A percentile compares a stretch with the other conserved stretches of the same genome.
phyloP scores from a whole-genome alignment of 2,113 vertebrate genomes.

The Pimephales promelas region DNA sequence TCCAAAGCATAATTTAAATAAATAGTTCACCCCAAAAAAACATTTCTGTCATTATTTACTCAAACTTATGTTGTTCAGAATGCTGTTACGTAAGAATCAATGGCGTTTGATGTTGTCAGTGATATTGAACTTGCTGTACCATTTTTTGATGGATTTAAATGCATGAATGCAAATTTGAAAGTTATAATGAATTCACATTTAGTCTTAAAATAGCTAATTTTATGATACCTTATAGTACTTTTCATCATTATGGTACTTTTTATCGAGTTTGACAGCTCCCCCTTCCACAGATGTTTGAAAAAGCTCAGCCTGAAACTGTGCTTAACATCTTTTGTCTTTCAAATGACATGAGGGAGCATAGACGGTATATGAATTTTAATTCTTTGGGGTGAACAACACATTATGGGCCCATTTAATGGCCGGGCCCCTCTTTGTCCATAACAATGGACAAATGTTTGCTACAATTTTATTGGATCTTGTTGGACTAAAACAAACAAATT shows the following conservation, averaged over 20 bases:
- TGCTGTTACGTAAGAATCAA: neutral
- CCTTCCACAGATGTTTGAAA: neutral
- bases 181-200: neutral
- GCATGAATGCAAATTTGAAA: neutral
- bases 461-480: too few relatives aligned
- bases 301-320: neutral
- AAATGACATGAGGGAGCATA: too few relatives aligned
- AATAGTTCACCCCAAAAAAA: constrained; percentile 8
- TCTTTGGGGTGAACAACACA: too few relatives aligned
- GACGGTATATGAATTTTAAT: neutral
- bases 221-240: neutral
- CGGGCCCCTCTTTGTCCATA: too few relatives aligned
- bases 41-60: neutral
- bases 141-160: neutral
- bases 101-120: neutral
- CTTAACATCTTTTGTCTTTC: neutral
- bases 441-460: too few relatives aligned
- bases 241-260: neutral
- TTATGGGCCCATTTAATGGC: too few relatives aligned
- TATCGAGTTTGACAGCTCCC: neutral
- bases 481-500: too few relatives aligned
- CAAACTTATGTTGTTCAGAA: neutral
- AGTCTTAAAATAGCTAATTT: neutral
- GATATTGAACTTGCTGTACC: neutral
- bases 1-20: constrained; percentile 27